Evolutionary conservation across 2,113 vertebrate genomes (phyloP).

Genomic region (Zingel zingel): DNA sequence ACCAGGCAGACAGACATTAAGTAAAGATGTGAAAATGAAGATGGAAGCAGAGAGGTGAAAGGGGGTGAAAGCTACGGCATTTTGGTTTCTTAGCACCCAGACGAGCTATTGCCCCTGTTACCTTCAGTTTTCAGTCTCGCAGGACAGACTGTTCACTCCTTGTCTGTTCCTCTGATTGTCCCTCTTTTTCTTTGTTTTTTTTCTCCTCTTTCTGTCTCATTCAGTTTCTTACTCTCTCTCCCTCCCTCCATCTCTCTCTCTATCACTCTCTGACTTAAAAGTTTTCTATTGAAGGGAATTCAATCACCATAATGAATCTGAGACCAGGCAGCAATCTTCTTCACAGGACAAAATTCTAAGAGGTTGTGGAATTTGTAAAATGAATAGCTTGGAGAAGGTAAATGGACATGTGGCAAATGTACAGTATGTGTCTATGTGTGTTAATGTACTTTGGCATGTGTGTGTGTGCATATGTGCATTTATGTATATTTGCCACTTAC

Average conservation of each 20-base stretch:
- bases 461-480: conserved; percentile 61
- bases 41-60: neutral
- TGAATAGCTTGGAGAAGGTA: conserved; percentile 91
- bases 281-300: conserved; percentile 96
- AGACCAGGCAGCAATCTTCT: conserved; percentile 92
- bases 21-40: neutral
- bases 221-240: neutral
- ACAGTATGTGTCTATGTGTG: conserved; percentile 45
- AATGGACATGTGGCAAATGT: conserved; percentile 84
- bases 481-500: neutral
- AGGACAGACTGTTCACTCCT: conserved; percentile 69
- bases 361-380: conserved; percentile 96
- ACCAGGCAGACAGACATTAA: neutral
- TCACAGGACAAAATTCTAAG: conserved; percentile 95
- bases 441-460: neutral
- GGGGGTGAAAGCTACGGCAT: neutral
- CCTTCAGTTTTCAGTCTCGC: conserved; percentile 76
- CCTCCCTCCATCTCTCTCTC: conserved; percentile 9
- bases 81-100: conserved; percentile 10
- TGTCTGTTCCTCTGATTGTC: conserved; percentile 20
- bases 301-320: conserved; percentile 96
- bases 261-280: conserved; percentile 87
- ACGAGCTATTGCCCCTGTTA: neutral
- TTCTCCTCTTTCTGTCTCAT: neutral
- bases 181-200: conserved; percentile 10